Percentiles rank a stretch among this genome's conserved stretches.
These are phyloP conservation scores for Ovis canadensis DNA, from an alignment of 2,113 vertebrate genomes.

Conservation along the genomic window DNA sequence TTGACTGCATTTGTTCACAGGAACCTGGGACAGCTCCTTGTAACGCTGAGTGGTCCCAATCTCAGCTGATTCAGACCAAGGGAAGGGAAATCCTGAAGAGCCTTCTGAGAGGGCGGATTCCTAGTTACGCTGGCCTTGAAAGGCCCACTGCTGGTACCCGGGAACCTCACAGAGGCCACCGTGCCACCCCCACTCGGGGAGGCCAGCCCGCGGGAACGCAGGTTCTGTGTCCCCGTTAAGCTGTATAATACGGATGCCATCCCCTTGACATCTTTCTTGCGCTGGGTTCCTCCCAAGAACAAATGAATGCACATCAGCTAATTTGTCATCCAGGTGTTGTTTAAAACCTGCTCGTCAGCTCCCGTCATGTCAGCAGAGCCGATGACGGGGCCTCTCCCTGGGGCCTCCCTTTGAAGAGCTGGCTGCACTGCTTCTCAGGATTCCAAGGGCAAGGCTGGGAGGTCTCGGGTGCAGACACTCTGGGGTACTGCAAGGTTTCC, in stretches of 20 bases:
- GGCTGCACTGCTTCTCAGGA: neutral
- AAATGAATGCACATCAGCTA: neutral
- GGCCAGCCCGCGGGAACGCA: neutral
- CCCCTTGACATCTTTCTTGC: neutral
- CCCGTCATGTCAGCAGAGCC: neutral
- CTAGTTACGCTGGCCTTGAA: no score
- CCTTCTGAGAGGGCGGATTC: neutral
- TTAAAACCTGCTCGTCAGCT: neutral
- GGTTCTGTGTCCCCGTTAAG: neutral
- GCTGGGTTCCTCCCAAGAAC: neutral
- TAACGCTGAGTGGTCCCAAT: neutral
- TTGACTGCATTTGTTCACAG: neutral
- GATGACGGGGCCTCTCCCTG: neutral
- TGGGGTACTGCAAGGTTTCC: neutral
- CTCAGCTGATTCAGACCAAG: neutral
- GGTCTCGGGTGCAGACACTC: neutral
- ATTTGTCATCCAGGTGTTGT: neutral
- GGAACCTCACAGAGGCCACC: neutral
- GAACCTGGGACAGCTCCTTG: neutral
- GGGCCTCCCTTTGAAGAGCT: neutral
- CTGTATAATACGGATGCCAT: fast-evolving
- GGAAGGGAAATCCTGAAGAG: neutral
- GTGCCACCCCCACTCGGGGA: no score
- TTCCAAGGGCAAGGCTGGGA: neutral
- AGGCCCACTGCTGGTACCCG: neutral